These are phyloP conservation scores for Corvus hawaiiensis DNA, from an alignment of 2,113 vertebrate species.

Conservation along the genomic window DNA sequence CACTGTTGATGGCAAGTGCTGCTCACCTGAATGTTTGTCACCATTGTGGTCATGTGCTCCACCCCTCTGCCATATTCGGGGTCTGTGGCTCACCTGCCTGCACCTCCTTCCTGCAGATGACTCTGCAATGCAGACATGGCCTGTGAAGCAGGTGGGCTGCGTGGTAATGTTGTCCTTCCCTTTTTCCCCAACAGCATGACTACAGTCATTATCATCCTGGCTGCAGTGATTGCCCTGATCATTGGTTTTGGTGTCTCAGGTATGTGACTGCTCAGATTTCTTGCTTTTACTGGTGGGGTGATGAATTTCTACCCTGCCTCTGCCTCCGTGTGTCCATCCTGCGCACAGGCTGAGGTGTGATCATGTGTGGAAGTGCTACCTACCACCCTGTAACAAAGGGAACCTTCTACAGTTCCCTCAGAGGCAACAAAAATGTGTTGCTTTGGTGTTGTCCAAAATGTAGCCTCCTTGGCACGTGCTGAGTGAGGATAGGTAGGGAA, in stretches of 20 bases:
- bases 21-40: neutral
- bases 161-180: neutral
- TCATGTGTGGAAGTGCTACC: neutral
- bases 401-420: neutral
- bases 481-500: neutral
- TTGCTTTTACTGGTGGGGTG: fast-evolving
- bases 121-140: fast-evolving
- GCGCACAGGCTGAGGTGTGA: neutral
- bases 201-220: neutral
- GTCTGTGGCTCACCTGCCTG: neutral
- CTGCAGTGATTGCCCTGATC: neutral
- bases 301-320: neutral
- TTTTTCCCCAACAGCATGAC: neutral
- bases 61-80: neutral
- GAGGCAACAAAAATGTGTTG: neutral
- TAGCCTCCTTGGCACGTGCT: neutral
- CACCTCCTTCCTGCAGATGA: fast-evolving
- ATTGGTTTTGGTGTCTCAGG: slow-evolving; percentile 53
- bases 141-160: neutral
- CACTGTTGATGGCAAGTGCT: neutral
- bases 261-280: neutral
- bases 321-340: fast-evolving
- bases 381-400: neutral
- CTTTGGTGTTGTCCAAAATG: neutral
- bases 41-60: neutral